Evolutionary conservation across 2,888 invertebrate genomes (phyloP).

Genomic region (Eupithecia centaureata): DNA sequence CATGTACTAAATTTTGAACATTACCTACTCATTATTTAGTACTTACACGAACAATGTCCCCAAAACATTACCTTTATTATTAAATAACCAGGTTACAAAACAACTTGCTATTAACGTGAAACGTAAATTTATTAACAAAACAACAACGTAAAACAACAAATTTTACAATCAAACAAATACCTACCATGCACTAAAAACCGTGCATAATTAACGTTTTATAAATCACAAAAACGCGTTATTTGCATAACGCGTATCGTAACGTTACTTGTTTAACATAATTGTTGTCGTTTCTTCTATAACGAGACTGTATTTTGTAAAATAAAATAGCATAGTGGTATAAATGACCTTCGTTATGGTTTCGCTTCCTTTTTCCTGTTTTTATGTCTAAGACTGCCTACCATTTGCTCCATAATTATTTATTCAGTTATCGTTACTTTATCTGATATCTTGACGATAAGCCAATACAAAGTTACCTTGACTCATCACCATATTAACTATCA

Average conservation of each 20-base stretch:
- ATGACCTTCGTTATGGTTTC: slow-evolving; percentile 33
- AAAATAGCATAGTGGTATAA: slow-evolving; percentile 31
- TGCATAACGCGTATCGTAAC: slow-evolving; percentile 38
- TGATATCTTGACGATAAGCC: background rate
- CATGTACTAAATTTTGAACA: background rate
- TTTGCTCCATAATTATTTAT: slow-evolving; percentile 19
- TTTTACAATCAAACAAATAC: background rate
- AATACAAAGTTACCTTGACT: background rate
- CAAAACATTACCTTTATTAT: slow-evolving; percentile 7
- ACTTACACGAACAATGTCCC: background rate
- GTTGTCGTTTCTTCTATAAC: slow-evolving; percentile 45
- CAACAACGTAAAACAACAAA: slow-evolving; percentile 11
- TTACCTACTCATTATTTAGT: background rate
- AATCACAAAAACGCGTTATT: slow-evolving; percentile 35
- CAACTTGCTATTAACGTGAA: slow-evolving; percentile 12
- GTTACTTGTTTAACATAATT: slow-evolving; percentile 47
- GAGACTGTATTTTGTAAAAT: slow-evolving; percentile 44
- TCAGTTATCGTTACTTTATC: slow-evolving; percentile 13
- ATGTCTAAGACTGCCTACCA: background rate
- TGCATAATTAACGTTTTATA: slow-evolving; percentile 15
- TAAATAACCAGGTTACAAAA: background rate
- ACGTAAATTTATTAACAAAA: slow-evolving; percentile 18
- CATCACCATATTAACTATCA: background rate
- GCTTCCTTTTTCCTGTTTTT: slow-evolving; percentile 38
- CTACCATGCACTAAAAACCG: slow-evolving; percentile 11